phyloP scores from a whole-genome alignment of 2,888 invertebrate species.

The Agapetus fuscipes region DNA sequence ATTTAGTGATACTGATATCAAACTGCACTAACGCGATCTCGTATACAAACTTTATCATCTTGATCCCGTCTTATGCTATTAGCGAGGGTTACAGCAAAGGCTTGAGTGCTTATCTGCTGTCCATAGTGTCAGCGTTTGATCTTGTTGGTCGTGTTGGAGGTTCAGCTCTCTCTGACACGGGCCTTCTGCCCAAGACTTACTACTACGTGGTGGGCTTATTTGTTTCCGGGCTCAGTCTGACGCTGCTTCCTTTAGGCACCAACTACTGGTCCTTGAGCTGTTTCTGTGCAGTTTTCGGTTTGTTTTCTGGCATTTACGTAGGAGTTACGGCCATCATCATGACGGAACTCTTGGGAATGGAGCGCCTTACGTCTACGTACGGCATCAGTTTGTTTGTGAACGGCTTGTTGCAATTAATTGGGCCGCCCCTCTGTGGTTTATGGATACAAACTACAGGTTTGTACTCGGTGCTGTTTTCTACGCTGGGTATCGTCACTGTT shows the following conservation, averaged over 20 bases:
- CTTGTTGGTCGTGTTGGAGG: slow-evolving; percentile 77
- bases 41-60: slow-evolving; percentile 77
- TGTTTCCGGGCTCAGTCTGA: slow-evolving; percentile 65
- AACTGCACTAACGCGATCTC: slow-evolving; percentile 81
- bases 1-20: slow-evolving; percentile 71
- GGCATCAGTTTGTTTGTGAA: slow-evolving; percentile 80
- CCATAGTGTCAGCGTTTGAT: slow-evolving; percentile 73
- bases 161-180: slow-evolving; percentile 71
- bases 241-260: slow-evolving; percentile 58
- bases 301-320: slow-evolving; percentile 76
- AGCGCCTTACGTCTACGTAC: slow-evolving; percentile 75
- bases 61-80: slow-evolving; percentile 68
- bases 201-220: slow-evolving; percentile 74
- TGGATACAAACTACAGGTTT: slow-evolving; percentile 55
- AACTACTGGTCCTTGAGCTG: slow-evolving; percentile 54
- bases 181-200: slow-evolving; percentile 67
- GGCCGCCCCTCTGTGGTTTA: slow-evolving; percentile 74
- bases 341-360: slow-evolving; percentile 79
- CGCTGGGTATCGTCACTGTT: slow-evolving; percentile 62
- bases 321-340: slow-evolving; percentile 81
- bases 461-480: slow-evolving; percentile 63
- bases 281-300: slow-evolving; percentile 68
- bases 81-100: slow-evolving; percentile 61
- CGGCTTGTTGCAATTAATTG: slow-evolving; percentile 69
- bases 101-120: slow-evolving; percentile 61